phyloP scores from a whole-genome alignment of 2,888 invertebrate genomes.

The Parelbella ahira region DNA sequence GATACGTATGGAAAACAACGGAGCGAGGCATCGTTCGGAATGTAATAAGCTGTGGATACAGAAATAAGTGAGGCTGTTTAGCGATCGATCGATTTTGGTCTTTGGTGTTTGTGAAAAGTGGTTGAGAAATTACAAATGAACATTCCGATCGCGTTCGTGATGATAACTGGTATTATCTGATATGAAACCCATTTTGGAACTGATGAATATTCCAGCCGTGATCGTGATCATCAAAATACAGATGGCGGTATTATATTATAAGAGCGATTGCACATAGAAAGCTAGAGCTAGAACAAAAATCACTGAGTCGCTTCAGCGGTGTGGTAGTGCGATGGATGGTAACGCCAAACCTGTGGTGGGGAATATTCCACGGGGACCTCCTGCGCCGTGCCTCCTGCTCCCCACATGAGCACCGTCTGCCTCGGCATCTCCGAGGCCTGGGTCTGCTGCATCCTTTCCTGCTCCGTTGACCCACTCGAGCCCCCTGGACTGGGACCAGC shows the following conservation, averaged over 20 bases:
- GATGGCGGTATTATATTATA: conserved; percentile 9
- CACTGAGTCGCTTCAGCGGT: conserved; percentile 76
- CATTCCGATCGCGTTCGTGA: too few relatives aligned
- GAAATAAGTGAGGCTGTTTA: neutral
- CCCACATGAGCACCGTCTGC: conserved; percentile 97
- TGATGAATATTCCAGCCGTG: neutral
- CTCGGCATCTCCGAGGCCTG: conserved; percentile 83
- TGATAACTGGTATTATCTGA: too few relatives aligned
- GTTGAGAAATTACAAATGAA: conserved; percentile 3
- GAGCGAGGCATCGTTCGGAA: conserved; percentile 55
- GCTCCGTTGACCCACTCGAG: conserved; percentile 66
- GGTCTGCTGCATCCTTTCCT: conserved; percentile 61
- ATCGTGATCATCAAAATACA: neutral
- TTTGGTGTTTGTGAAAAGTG: conserved; percentile 17
- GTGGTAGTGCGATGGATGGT: conserved; percentile 73
- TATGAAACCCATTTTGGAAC: too few relatives aligned
- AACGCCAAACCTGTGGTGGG: conserved; percentile 77
- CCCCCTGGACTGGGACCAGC: conserved; percentile 72
- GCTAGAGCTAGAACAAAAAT: conserved; percentile 39
- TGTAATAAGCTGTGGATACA: conserved; percentile 11
- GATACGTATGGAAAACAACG: conserved; percentile 38
- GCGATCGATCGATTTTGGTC: conserved; percentile 1
- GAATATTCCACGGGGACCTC: conserved; percentile 72
- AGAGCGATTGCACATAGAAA: conserved; percentile 49
- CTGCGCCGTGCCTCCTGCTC: conserved; percentile 77